phyloP scores from a whole-genome alignment of 30 jellyfish, hydroid and myxozoan genomes.

The Turritopsis rubra region DNA sequence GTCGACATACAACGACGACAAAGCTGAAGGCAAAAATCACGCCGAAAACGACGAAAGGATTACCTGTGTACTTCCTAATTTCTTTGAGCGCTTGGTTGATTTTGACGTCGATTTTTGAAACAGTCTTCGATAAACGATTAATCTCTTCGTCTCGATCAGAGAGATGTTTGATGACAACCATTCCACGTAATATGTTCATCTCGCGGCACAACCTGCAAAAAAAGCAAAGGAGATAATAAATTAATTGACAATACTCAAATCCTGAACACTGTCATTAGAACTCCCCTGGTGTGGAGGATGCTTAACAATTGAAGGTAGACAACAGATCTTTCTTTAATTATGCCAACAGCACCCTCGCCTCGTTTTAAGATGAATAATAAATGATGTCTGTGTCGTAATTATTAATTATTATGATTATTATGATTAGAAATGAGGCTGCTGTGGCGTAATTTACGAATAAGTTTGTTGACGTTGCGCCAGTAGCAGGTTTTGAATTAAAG shows the following conservation, averaged over 20 bases:
- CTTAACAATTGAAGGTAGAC: too few relatives aligned
- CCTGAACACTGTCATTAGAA: not conserved
- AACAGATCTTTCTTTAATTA: too few relatives aligned
- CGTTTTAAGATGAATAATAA: too few relatives aligned
- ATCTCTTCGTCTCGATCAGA: slow-evolving; percentile 46
- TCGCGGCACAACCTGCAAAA: slow-evolving; percentile 36
- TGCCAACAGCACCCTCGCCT: too few relatives aligned
- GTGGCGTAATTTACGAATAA: too few relatives aligned
- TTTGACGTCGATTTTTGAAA: slow-evolving; percentile 25
- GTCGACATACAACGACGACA: slow-evolving; percentile 3
- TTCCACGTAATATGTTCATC: slow-evolving; percentile 25
- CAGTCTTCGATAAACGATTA: slow-evolving; percentile 22
- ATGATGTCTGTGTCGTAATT: too few relatives aligned
- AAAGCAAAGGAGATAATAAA: too few relatives aligned
- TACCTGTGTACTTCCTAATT: slow-evolving; percentile 30
- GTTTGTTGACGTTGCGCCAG: too few relatives aligned
- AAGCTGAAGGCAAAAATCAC: not conserved
- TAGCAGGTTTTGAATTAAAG: not conserved
- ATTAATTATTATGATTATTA: too few relatives aligned
- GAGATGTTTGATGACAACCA: slow-evolving; percentile 35
- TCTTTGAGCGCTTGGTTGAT: slow-evolving; percentile 26
- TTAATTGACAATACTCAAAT: too few relatives aligned
- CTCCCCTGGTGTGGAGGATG: not conserved
- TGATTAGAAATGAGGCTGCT: too few relatives aligned
- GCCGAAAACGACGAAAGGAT: not conserved